phyloP scores from a whole-genome alignment of 2,888 invertebrate genomes.

The Lochmaea crataegi region DNA sequence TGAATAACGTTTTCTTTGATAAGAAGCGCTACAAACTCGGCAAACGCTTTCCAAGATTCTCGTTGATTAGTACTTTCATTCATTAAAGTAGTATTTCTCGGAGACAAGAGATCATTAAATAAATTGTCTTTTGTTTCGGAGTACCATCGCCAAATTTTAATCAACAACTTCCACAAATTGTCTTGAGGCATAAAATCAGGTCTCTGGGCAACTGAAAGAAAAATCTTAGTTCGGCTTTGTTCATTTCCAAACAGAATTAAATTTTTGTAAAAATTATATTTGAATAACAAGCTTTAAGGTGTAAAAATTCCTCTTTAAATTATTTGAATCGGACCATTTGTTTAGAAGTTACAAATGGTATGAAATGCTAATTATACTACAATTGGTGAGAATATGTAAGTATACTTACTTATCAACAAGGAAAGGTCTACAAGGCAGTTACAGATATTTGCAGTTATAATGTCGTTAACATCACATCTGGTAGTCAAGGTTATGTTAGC shows the following conservation, averaged over 20 bases:
- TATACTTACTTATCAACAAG: slow-evolving; percentile 56
- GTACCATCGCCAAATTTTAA: slow-evolving; percentile 49
- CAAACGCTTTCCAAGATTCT: slow-evolving; percentile 54
- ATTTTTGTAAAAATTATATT: no score
- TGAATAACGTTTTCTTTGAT: slow-evolving; percentile 70
- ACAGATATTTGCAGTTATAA: slow-evolving; percentile 51
- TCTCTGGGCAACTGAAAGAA: slow-evolving; percentile 51
- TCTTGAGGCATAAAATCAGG: slow-evolving; percentile 39
- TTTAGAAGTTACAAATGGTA: no score
- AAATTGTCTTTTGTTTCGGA: slow-evolving; percentile 46
- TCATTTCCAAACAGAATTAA: background rate
- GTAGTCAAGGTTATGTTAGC: slow-evolving; percentile 49
- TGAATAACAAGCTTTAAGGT: no score
- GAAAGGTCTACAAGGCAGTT: slow-evolving; percentile 54
- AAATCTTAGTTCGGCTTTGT: background rate
- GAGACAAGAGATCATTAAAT: slow-evolving; percentile 56
- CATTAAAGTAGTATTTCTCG: slow-evolving; percentile 56
- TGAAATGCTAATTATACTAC: no score
- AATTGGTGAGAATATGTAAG: background rate
- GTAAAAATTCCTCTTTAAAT: no score
- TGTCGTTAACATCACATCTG: slow-evolving; percentile 60
- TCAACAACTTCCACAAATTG: slow-evolving; percentile 39
- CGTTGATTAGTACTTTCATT: slow-evolving; percentile 45
- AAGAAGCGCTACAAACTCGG: slow-evolving; percentile 59
- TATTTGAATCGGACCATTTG: background rate